These are phyloP conservation scores for Camelus bactrianus DNA, from an alignment of 2,113 vertebrate genomes.

Conservation along the genomic window DNA sequence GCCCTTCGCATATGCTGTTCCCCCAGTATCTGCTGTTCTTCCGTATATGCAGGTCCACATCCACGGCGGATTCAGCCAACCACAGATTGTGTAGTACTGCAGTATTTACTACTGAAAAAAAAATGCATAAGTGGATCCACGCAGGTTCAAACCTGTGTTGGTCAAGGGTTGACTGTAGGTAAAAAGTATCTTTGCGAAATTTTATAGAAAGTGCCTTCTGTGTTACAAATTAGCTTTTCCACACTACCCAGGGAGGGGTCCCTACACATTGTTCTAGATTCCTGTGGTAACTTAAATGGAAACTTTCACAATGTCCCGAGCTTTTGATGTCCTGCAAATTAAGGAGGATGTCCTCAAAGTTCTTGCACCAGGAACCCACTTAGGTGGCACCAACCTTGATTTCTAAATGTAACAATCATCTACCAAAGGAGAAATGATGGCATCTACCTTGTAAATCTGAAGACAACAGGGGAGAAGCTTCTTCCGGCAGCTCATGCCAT, in stretches of 20 bases:
- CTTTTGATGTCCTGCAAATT: background rate
- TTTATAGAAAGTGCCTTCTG: background rate
- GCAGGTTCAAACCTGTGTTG: background rate
- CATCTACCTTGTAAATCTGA: background rate
- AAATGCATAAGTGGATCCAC: background rate
- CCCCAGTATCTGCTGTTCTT: background rate
- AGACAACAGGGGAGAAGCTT: background rate
- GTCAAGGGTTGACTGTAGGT: background rate
- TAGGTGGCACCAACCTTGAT: background rate
- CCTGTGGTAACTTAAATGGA: background rate
- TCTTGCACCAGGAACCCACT: background rate
- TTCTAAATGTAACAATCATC: background rate
- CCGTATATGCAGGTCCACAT: background rate
- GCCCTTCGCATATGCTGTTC: background rate
- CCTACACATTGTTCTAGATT: background rate
- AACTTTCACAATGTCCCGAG: background rate
- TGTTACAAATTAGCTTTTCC: constrained; percentile 11
- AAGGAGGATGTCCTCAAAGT: background rate
- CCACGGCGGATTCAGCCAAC: no score
- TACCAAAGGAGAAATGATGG: background rate
- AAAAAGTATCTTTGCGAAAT: background rate
- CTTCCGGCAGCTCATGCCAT: background rate
- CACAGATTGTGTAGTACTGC: background rate
- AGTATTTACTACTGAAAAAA: background rate
- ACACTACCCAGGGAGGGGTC: background rate